Conservation (phyloP, 2,797 vertebrate genomes). For the Gymnodraco acuticeps region DNA sequence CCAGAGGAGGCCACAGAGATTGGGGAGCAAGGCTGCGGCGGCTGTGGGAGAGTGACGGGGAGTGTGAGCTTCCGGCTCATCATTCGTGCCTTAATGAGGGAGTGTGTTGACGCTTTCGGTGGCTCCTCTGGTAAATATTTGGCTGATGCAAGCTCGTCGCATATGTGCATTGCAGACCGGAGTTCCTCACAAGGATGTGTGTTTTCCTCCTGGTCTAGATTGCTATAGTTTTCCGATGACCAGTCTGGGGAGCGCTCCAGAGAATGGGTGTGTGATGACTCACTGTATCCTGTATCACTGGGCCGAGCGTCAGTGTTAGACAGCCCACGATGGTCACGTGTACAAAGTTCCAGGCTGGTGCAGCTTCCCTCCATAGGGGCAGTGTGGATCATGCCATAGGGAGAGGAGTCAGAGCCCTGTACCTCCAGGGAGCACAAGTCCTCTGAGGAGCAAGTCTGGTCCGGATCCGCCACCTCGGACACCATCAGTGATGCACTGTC, state of each 20-base stretch:
- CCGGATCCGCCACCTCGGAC: slow-evolving; percentile 86
- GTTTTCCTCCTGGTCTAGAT: slow-evolving; percentile 78
- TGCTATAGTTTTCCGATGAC: slow-evolving; percentile 86
- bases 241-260: slow-evolving; percentile 82
- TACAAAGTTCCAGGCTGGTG: slow-evolving; percentile 83
- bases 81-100: slow-evolving; percentile 79
- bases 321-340: slow-evolving; percentile 70
- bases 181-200: slow-evolving; percentile 69
- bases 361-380: slow-evolving; percentile 81
- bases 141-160: slow-evolving; percentile 81
- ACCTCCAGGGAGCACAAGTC: slow-evolving; percentile 91
- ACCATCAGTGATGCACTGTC: slow-evolving; percentile 88
- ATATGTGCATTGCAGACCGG: slow-evolving; percentile 72
- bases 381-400: slow-evolving; percentile 78
- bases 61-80: slow-evolving; percentile 83
- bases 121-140: slow-evolving; percentile 80
- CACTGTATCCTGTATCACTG: slow-evolving; percentile 76
- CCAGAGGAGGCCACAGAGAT: slow-evolving; percentile 77
- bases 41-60: slow-evolving; percentile 76
- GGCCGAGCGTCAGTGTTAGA: slow-evolving; percentile 61
- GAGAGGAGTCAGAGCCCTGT: slow-evolving; percentile 88
- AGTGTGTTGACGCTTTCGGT: slow-evolving; percentile 61
- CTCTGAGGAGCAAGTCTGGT: slow-evolving; percentile 88
- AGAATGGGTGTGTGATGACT: slow-evolving; percentile 80
- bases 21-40: slow-evolving; percentile 81